These are phyloP conservation scores for Pachydiplax longipennis DNA, from an alignment of 2,888 invertebrate genomes.

Conservation along the genomic window DNA sequence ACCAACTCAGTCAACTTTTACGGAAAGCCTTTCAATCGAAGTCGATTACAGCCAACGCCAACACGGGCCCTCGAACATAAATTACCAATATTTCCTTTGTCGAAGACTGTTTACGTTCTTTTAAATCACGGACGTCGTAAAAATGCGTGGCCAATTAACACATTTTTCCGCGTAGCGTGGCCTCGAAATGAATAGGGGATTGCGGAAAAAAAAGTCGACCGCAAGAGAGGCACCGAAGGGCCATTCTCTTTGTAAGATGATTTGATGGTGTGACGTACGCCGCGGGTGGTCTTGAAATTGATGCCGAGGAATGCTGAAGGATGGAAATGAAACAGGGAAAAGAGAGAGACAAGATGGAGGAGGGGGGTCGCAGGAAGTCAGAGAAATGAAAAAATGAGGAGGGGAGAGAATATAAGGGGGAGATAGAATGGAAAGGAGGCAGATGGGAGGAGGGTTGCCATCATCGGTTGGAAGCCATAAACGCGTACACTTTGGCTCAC, in stretches of 20 bases:
- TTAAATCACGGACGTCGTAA: background rate
- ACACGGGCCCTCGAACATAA: background rate
- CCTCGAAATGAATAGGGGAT: slow-evolving; percentile 7
- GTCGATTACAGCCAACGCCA: background rate
- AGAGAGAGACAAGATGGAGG: background rate
- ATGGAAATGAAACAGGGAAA: slow-evolving; percentile 41
- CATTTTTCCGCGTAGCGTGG: slow-evolving; percentile 14
- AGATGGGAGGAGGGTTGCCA: background rate
- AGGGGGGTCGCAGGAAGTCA: slow-evolving; percentile 19
- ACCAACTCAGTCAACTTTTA: background rate
- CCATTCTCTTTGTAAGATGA: slow-evolving; percentile 44
- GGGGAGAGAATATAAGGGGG: background rate
- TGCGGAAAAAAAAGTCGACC: background rate
- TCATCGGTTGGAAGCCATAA: slow-evolving; percentile 43
- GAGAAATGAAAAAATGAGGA: slow-evolving; percentile 32
- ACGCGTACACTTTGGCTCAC: slow-evolving; percentile 41
- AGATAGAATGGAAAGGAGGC: background rate
- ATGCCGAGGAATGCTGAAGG: slow-evolving; percentile 40
- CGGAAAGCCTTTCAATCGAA: background rate
- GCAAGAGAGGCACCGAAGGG: background rate
- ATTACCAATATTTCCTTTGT: background rate
- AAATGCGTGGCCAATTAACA: slow-evolving; percentile 32
- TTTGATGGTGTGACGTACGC: slow-evolving; percentile 41
- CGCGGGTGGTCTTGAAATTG: slow-evolving; percentile 43
- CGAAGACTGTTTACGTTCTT: slow-evolving; percentile 17